Percentiles rank a stretch among this genome's conserved stretches.
These are phyloP conservation scores for Epinephelus malabaricus DNA, from an alignment of 2,797 vertebrate species.

Conservation along the genomic window DNA sequence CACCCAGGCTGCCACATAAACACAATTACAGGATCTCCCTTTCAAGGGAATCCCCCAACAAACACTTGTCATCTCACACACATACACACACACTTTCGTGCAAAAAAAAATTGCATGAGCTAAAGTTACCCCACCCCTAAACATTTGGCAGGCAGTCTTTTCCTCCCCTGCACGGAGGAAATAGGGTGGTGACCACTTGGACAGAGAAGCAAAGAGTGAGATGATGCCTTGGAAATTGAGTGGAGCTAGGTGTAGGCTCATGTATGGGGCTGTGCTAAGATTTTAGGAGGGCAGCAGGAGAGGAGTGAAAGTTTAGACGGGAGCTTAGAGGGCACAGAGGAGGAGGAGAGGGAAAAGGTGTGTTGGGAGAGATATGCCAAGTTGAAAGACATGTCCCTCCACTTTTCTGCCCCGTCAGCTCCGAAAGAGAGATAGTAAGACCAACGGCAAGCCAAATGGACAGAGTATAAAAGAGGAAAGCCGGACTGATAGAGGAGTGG, in stretches of 20 bases:
- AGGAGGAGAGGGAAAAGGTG: conserved; percentile 62
- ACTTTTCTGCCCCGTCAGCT: conserved; percentile 78
- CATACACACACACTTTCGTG: conserved; percentile 16
- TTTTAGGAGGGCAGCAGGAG: conserved; percentile 33
- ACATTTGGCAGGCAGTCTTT: conserved; percentile 66
- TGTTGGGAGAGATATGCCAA: conserved; percentile 74
- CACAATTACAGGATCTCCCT: conserved; percentile 81
- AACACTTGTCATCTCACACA: conserved; percentile 47
- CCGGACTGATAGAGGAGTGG: conserved; percentile 55
- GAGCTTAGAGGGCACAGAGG: conserved; percentile 65
- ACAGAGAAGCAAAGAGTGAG: conserved; percentile 29
- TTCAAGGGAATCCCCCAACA: conserved; percentile 74
- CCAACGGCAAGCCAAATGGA: conserved; percentile 64
- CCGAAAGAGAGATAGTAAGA: conserved; percentile 59
- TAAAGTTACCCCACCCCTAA: conserved; percentile 67
- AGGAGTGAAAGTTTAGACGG: conserved; percentile 51
- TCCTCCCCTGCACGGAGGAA: conserved; percentile 57
- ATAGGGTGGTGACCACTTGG: conserved; percentile 68
- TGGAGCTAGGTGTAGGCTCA: conserved; percentile 7
- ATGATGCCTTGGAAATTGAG: conserved; percentile 53
- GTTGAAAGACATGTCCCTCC: conserved; percentile 68
- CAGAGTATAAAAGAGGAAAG: conserved; percentile 56
- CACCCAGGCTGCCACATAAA: conserved; percentile 46
- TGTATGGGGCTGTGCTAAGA: conserved; percentile 36
- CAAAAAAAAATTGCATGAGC: conserved; percentile 27